Percentiles rank a stretch among this genome's conserved stretches.
Evolutionary conservation across 2,797 vertebrate genomes (phyloP).

Genomic region (Periophthalmus magnuspinnatus): DNA sequence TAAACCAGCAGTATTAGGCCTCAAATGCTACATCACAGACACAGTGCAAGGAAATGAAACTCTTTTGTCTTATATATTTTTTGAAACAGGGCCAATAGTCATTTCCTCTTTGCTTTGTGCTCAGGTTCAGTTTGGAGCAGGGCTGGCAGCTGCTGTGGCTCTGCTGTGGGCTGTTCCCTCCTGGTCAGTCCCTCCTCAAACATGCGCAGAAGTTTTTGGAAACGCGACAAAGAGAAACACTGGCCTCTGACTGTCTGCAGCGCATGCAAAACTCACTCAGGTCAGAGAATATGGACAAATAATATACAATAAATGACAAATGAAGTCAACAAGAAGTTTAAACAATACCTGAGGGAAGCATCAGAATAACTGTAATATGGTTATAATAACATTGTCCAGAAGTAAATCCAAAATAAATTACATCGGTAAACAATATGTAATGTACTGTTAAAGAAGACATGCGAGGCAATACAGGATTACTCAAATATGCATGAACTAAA

Average conservation of each 20-base stretch:
- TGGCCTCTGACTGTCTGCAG: constrained; percentile 83
- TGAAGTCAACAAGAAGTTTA: background rate
- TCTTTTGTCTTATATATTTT: background rate
- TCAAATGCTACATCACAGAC: too few relatives aligned
- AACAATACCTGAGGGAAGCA: background rate
- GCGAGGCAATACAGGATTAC: too few relatives aligned
- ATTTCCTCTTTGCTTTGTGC: background rate
- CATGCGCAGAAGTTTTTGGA: constrained; percentile 91
- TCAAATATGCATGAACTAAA: too few relatives aligned
- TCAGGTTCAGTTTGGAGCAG: constrained; percentile 87
- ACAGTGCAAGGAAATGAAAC: constrained; percentile 4
- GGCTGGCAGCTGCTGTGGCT: constrained; percentile 98
- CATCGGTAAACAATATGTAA: too few relatives aligned
- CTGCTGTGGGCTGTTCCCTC: constrained; percentile 91
- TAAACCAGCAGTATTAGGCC: too few relatives aligned
- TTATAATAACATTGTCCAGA: background rate
- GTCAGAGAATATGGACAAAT: constrained; percentile 59
- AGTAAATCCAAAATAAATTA: background rate
- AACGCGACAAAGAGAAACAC: constrained; percentile 74
- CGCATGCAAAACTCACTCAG: constrained; percentile 86
- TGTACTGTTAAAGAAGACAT: too few relatives aligned
- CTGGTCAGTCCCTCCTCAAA: constrained; percentile 83
- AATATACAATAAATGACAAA: too few relatives aligned
- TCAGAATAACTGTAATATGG: background rate
- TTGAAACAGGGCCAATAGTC: background rate